Base-by-base conservation (phyloP, 2,113 vertebrate genomes). In the Zosterops pallidus region DNA sequence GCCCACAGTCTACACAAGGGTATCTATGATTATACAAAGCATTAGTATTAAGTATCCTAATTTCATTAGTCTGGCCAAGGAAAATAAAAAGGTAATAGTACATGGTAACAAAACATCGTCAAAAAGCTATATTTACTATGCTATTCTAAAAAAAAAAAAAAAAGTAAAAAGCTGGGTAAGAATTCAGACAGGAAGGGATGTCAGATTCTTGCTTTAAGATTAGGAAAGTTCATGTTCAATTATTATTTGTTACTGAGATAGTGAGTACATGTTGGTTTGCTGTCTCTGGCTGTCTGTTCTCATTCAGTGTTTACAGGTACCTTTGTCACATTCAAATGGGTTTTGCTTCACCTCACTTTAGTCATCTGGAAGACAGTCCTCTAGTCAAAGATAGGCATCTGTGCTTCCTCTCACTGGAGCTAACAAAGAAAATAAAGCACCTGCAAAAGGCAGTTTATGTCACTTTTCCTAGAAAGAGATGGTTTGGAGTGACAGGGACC, bases 1-100 rank as follows among this genome's bases (percentile, higher is more conserved):
- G 49, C 72, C 18, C 64, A 52, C 46, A 91, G 77, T 55, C 60
- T 65, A 63, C 25, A 75, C 29, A 70, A 53, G 50, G n/a, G 72
- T 63, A 89, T 70, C 72, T 82, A 59, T 26, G 55, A 90, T 86
- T 92, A 88, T 83, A 95, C 39, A 88, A 89, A 97, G 86, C 86
- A 94, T 95, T 91, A 90, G 95, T 83, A 95, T 68, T 93, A 86
- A 65, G 39, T 92, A 39, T 93, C 78, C 64, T 41, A 91, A 83
- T 86, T 93, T 60, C 42, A 89, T 95, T 97, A 76, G 49, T 78
- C 90, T 47, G 64, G n/a, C 22, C 35, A 88, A 82, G 76, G 63
- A 57, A 59, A 84, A 89, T 47, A 74, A 86, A 81, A 86, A 75
- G 20, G 17, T 60, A 81, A 68, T 14, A 85, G 17, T 44, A 83